Conservation (phyloP, 2,888 invertebrate species). For the Patella depressa region DNA sequence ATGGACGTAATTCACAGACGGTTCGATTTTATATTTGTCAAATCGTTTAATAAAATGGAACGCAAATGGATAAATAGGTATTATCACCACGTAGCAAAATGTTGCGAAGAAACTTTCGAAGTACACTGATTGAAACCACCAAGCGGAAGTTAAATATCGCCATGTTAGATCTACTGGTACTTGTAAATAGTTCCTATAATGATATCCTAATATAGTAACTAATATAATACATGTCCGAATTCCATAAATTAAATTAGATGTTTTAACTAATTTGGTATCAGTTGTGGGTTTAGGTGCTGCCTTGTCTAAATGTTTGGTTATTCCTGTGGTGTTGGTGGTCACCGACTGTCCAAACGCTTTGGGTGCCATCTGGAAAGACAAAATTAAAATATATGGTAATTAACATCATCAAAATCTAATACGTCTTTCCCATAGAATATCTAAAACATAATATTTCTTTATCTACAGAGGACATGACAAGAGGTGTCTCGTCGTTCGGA, state of each 20-base stretch:
- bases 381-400: no score
- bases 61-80: slow-evolving; percentile 46
- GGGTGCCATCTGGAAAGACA: no score
- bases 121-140: slow-evolving; percentile 58
- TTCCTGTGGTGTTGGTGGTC: no score
- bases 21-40: slow-evolving; percentile 55
- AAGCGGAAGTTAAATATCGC: slow-evolving; percentile 37
- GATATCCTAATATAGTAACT: background rate
- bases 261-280: background rate
- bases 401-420: no score
- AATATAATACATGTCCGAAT: background rate
- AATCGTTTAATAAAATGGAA: slow-evolving; percentile 44
- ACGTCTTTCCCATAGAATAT: no score
- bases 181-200: slow-evolving; percentile 30
- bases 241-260: background rate
- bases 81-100: slow-evolving; percentile 48
- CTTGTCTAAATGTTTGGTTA: no score
- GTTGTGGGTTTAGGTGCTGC: no score
- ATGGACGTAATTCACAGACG: slow-evolving; percentile 44
- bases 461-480: no score
- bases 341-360: no score
- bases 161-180: slow-evolving; percentile 35
- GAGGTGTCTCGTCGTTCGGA: no score
- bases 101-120: slow-evolving; percentile 62
- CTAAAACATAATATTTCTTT: no score